Evolutionary conservation across 2,888 invertebrate genomes (phyloP), one percentile per base, ranked within the genome.

Genomic region (Aphidoletes aphidimyza): DNA sequence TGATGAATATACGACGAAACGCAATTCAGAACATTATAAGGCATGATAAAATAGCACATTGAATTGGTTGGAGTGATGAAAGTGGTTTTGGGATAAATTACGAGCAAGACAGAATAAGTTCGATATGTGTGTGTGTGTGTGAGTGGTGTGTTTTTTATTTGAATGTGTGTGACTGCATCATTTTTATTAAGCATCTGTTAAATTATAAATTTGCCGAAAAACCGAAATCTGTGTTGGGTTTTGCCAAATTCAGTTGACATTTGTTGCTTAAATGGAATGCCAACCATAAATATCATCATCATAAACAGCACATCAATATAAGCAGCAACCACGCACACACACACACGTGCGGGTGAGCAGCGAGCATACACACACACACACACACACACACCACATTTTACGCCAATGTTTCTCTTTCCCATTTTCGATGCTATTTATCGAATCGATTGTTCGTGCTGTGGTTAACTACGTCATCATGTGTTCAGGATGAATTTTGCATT

Each of bases 151-250:
- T 30, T 69, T 30, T n/a, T 69, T 69, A 69, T 69, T 69, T 17
- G 69, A 69, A 69, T 69, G 69, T 30, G n/a, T n/a, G 69, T 69
- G 69, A 69, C 69, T 69, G 69, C 69, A 30, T 69, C 69, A 69
- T 69, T 69, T 69, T 69, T 69, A 69, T 69, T 69, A 30, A 69
- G 17, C 69, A 69, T 69, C 69, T 69, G 69, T 30, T 69, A 69
- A 69, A 69, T 69, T 69, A 69, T 69, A 69, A 26, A 69, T 69
- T 69, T 69, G 69, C 30, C 69, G 34, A 69, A 30, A 30, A n/a
- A n/a, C n/a, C n/a, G n/a, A n/a, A 69, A 69, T 69, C 69, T 30
- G 17, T 69, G 69, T 47, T 47, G 39, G 39, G 11, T 39, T 5
- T 22, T 14, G 69, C 26, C 30, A 9, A 14, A 69, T 30, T 30